Evolutionary conservation across 2,888 invertebrate genomes (phyloP).

Genomic region (Thecophora atra): DNA sequence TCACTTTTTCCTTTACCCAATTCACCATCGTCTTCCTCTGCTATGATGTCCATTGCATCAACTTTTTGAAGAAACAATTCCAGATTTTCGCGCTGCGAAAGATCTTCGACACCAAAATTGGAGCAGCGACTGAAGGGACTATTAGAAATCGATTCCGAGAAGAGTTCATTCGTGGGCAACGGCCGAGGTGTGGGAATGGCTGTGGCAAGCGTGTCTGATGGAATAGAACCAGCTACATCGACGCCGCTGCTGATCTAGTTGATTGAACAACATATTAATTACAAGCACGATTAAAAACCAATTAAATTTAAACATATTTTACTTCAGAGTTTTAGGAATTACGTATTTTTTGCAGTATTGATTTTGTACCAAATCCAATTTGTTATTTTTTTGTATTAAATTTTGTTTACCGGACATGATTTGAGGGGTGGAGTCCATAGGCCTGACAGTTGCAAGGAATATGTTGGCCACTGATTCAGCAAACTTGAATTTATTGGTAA

Average conservation of each 20-base stretch:
- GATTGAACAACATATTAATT: slow-evolving; percentile 1
- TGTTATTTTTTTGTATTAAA: no score
- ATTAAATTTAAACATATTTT: no score
- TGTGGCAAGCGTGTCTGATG: slow-evolving; percentile 64
- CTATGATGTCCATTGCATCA: slow-evolving; percentile 64
- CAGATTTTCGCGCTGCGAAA: slow-evolving; percentile 58
- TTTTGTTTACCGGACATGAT: slow-evolving; percentile 71
- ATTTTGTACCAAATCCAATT: no score
- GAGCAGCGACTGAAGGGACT: slow-evolving; percentile 62
- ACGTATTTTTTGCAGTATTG: no score
- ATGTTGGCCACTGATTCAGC: slow-evolving; percentile 88
- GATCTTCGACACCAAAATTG: slow-evolving; percentile 55
- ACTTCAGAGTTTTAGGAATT: no score
- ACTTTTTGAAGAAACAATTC: slow-evolving; percentile 64
- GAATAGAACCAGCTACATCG: slow-evolving; percentile 78
- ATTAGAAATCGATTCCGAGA: slow-evolving; percentile 64
- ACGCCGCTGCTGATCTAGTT: slow-evolving; percentile 75
- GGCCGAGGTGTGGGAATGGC: slow-evolving; percentile 61
- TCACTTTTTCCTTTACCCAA: slow-evolving; percentile 4
- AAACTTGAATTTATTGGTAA: slow-evolving; percentile 86
- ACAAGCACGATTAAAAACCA: no score
- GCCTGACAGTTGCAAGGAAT: slow-evolving; percentile 84
- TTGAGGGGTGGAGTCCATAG: slow-evolving; percentile 84
- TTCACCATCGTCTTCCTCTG: slow-evolving; percentile 64
- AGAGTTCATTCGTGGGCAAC: slow-evolving; percentile 60